These are phyloP conservation scores for Neostethus bicornis DNA, from an alignment of 2,797 vertebrate genomes.

Conservation along the genomic window DNA sequence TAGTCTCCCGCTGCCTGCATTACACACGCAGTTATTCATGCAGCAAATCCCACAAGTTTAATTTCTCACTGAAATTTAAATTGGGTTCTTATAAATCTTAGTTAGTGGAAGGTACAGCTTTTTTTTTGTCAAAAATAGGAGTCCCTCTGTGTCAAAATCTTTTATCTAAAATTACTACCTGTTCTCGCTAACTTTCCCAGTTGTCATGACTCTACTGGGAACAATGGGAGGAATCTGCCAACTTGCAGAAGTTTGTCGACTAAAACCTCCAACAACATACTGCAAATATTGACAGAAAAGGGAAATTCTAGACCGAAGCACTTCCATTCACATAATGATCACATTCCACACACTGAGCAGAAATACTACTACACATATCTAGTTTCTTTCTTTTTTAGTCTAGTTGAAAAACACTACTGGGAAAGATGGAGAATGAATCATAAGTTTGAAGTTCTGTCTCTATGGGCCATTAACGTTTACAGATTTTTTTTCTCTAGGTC, in stretches of 20 bases:
- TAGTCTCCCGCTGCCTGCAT: conserved; percentile 12
- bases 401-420: background rate
- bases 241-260: background rate
- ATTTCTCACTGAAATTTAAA: conserved; percentile 38
- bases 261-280: background rate
- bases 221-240: background rate
- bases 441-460: conserved; percentile 1
- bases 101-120: background rate
- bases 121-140: no score
- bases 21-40: conserved; percentile 36
- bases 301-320: background rate
- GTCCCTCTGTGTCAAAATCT: conserved; percentile 2
- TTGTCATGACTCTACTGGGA: background rate
- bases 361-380: background rate
- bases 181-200: conserved; percentile 8
- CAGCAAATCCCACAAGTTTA: conserved; percentile 29
- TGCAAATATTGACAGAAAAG: background rate
- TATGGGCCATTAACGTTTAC: conserved; percentile 20
- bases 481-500: conserved; percentile 18
- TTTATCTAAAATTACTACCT: conserved; percentile 1
- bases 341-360: background rate
- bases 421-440: background rate
- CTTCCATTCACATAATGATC: background rate
- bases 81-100: conserved; percentile 11
- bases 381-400: background rate